Evolutionary conservation across 2,797 vertebrate species (phyloP).

Genomic region (Tragopan temminckii): DNA sequence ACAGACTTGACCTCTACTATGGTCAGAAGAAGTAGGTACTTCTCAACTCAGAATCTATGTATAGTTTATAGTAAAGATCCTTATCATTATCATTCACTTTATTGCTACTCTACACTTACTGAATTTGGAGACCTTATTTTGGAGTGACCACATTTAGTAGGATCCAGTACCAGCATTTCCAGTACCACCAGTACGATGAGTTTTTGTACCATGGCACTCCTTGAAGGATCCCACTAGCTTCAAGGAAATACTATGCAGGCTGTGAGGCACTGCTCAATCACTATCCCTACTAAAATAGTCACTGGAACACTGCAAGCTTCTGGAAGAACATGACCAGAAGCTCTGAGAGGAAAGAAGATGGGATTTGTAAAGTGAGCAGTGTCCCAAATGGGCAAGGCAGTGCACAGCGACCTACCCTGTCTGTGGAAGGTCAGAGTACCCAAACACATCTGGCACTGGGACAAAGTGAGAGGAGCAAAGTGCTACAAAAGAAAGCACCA

Average conservation of each 20-base stretch:
- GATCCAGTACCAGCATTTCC: not conserved
- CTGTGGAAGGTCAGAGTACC: rapidly evolving
- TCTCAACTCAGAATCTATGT: not conserved
- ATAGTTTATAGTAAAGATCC: not conserved
- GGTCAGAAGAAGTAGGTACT: not conserved
- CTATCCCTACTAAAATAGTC: not conserved
- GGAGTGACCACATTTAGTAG: not conserved
- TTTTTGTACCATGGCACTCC: not conserved
- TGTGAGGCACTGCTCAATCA: not conserved
- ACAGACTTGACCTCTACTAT: not conserved
- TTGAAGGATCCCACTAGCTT: not conserved
- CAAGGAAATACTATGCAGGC: not conserved
- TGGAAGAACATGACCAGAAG: not conserved
- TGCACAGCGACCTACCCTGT: not conserved
- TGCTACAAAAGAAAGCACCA: not conserved
- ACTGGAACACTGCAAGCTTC: not conserved
- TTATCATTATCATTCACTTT: not conserved
- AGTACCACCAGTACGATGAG: not conserved
- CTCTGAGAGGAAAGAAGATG: not conserved
- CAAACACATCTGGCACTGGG: not conserved
- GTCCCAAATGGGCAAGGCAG: not conserved
- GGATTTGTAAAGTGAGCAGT: not conserved
- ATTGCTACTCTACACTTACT: not conserved
- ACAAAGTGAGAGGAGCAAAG: not conserved
- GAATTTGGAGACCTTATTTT: not conserved